Conservation (phyloP, 2,797 vertebrate genomes). For the Prionace glauca region DNA sequence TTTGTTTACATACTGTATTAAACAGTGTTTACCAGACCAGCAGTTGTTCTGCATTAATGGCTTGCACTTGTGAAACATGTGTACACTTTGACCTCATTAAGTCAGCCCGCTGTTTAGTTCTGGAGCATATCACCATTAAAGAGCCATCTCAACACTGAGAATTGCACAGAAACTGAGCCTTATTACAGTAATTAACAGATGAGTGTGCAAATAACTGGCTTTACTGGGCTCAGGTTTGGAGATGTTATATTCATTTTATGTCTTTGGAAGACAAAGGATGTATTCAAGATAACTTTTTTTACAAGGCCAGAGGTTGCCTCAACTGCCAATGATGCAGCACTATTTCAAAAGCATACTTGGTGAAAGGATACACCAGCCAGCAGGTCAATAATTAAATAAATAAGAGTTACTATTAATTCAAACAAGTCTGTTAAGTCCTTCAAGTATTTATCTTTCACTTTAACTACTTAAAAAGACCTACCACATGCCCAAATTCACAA, state of each 20-base stretch:
- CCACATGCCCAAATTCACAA: not conserved
- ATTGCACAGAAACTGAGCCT: conserved; percentile 8
- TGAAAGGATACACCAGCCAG: not conserved
- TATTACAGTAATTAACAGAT: conserved; percentile 30
- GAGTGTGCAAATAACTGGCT: conserved; percentile 21
- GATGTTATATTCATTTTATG: conserved; percentile 20
- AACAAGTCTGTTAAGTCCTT: not conserved
- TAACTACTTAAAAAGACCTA: not conserved
- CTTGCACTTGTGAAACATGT: conserved; percentile 37
- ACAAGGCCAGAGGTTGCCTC: not conserved
- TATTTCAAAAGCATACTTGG: not conserved
- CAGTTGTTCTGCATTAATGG: conserved; percentile 34
- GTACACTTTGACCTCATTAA: conserved; percentile 39
- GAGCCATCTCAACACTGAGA: conserved; percentile 24
- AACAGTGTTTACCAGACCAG: conserved; percentile 37
- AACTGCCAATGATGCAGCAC: conserved; percentile 10
- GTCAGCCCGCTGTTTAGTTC: conserved; percentile 30
- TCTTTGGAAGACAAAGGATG: conserved; percentile 17
- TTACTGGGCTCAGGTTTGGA: conserved; percentile 27
- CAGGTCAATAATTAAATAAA: conserved; percentile 34
- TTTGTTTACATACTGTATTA: conserved; percentile 33
- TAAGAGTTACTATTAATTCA: conserved; percentile 28
- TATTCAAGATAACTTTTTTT: conserved; percentile 22
- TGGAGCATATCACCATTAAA: conserved; percentile 36
- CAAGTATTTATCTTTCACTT: conserved; percentile 11